Evolutionary conservation across 2,113 vertebrate genomes (phyloP), one percentile per base, ranked within the genome.

Genomic region (Xiphorhynchus elegans): DNA sequence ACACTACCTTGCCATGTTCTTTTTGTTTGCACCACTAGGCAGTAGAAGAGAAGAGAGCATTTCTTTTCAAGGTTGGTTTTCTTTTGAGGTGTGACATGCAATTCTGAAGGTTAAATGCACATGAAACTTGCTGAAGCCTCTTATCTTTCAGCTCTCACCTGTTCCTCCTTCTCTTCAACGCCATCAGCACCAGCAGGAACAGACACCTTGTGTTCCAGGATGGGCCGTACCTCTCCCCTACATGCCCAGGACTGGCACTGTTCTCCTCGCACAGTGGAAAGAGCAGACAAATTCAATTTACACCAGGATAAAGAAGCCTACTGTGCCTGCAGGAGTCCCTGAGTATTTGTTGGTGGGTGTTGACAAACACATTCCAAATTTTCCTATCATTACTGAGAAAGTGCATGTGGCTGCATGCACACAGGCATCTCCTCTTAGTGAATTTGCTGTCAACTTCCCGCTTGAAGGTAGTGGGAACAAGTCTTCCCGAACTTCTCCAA

Each of bases 371-470:
- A 58, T 42, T 58, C 33, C 13, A 23, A 20, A 28, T 72, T 42
- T 72, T 59, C 44, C 44, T 29, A 8, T 64, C 35, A 50, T 70
- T 46, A 82, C 66, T 67, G 10, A 70, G 42, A n/a, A 78, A 85
- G 72, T 1, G 5, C 1, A 1, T 2, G 13, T 40, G 33, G 33
- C 12, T 64, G 35, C 49, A 64, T 4, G 23, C 39, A 83, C 0
- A 0, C 7, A 53, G 26, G 17, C 33, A 17, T 40, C 66, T 64
- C 42, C 33, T 82, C 24, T 42, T 37, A 40, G 17, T 16, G 17
- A 66, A 58, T 59, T 31, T 79, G 24, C 17, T 70, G 44, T 59
- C 12, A 87, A 18, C 28, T 47, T 89, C 37, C 37, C 31, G 40
- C 75, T n/a, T 84, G 18, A 91, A 94, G 49, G 33, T 20, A 68